phyloP scores from a whole-genome alignment of 2,113 vertebrate genomes.

The Todiramphus chloris region DNA sequence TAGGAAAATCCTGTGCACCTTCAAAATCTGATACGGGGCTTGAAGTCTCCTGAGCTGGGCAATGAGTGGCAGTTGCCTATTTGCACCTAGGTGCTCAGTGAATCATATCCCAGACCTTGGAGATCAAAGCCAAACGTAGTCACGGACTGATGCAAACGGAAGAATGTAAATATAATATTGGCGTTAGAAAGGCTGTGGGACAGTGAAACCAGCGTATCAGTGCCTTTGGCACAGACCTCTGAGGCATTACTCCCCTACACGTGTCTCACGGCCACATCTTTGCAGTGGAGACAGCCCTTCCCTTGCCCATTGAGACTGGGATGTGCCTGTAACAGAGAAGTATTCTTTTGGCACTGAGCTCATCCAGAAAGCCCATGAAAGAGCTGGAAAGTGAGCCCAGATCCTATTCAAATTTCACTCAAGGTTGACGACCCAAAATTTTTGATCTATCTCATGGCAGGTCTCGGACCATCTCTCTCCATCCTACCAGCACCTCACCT shows the following conservation, averaged over 20 bases:
- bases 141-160: background rate
- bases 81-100: background rate
- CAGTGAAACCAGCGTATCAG: background rate
- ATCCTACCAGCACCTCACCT: background rate
- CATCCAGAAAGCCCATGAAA: background rate
- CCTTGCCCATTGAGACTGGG: background rate
- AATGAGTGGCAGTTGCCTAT: accelerated
- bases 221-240: background rate
- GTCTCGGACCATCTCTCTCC: background rate
- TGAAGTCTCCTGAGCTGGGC: background rate
- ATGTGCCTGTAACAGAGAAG: background rate
- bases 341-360: background rate
- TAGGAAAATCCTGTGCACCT: background rate
- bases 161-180: background rate
- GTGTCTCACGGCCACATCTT: background rate
- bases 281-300: background rate
- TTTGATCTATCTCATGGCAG: background rate
- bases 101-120: background rate
- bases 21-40: background rate
- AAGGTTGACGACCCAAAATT: background rate
- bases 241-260: background rate
- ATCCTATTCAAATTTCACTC: background rate
- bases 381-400: background rate
- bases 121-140: background rate
- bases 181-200: background rate